Base-by-base conservation (phyloP, 1,140 invertebrate species). In the Venturia canescens region DNA sequence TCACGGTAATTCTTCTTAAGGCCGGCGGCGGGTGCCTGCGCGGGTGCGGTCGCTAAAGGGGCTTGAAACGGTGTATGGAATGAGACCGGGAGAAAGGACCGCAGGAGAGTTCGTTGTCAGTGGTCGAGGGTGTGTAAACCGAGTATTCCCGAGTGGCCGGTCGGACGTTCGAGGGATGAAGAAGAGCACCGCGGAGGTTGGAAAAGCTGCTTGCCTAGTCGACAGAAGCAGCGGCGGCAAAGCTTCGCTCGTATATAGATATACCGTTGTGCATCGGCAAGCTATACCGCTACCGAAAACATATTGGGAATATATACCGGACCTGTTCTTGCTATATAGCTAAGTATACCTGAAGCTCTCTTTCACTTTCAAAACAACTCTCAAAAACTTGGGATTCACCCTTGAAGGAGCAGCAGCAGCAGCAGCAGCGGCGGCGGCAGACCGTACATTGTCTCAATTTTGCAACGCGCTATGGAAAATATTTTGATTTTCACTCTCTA, bases 1-100 rank as follows among this genome's bases (percentile, higher is more conserved):
- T 69, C 27, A 69, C 66, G 66, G 66, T 69, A 69, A 69, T 69
- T 69, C 66, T 69, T 31, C 29, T 27, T 31, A 15, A 21, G 16
- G 18, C 16, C 3, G 15, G 29, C 0, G 16, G 50, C 16, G n/a
- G 15, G 27, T n/a, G n/a, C n/a, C n/a, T n/a, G n/a, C n/a, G n/a
- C n/a, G 7, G 27, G 29, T 69, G 66, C 66, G 66, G 66, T 29
- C 29, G 66, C 66, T 57, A 23, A 23, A 21, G 18, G 1, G 21
- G 53, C 18, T 57, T 57, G 18, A 57, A n/a, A 57, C 6, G 6
- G 38, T 44, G 38, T 44, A 44, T 18, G 29, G 29, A 69, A 29
- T 0, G 26, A 31, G 66, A 29, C 1, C 3, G 26, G 27, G 5
- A 27, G 11, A n/a, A 31, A 69, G 15, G 15, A 15, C 5, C 9